These are phyloP conservation scores for Notothenia coriiceps DNA, from an alignment of 2,113 vertebrate genomes.

Conservation along the genomic window DNA sequence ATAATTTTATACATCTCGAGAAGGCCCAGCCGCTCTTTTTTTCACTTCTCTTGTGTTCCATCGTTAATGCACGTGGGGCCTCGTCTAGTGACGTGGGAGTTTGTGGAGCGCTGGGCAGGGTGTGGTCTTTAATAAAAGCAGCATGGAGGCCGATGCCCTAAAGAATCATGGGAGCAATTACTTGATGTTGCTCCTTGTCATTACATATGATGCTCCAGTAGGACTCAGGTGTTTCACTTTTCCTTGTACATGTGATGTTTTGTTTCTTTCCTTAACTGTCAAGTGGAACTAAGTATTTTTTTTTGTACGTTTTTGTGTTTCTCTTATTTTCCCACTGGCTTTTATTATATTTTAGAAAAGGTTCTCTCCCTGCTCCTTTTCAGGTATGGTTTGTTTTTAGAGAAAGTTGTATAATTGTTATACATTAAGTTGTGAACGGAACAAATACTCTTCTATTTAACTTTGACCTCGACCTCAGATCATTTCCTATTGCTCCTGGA, in stretches of 20 bases:
- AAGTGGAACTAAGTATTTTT: no score
- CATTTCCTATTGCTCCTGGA: constrained; percentile 43
- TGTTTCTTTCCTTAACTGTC: no score
- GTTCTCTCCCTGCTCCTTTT: no score
- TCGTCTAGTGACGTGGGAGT: constrained; percentile 74
- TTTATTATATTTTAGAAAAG: no score
- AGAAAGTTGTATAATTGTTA: no score
- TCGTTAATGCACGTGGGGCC: constrained; percentile 74
- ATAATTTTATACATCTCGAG: constrained; percentile 83
- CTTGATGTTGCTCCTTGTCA: constrained; percentile 17
- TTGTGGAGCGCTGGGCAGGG: constrained; percentile 65
- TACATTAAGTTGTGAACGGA: no score
- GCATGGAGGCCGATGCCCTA: constrained; percentile 41
- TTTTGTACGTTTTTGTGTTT: no score
- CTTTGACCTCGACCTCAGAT: constrained; percentile 65
- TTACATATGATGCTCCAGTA: constrained; percentile 20
- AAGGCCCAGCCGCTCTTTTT: constrained; percentile 62
- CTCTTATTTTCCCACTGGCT: no score
- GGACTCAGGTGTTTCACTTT: no score
- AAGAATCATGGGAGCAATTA: constrained; percentile 63
- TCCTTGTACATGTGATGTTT: no score
- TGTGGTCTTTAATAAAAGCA: constrained; percentile 78
- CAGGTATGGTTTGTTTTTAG: no score
- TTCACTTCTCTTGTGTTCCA: constrained; percentile 60
- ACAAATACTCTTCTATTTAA: background rate